A percentile compares a stretch with the other conserved stretches of the same genome.
phyloP scores from a whole-genome alignment of 2,888 invertebrate species.

The Creontiades dilutus region DNA sequence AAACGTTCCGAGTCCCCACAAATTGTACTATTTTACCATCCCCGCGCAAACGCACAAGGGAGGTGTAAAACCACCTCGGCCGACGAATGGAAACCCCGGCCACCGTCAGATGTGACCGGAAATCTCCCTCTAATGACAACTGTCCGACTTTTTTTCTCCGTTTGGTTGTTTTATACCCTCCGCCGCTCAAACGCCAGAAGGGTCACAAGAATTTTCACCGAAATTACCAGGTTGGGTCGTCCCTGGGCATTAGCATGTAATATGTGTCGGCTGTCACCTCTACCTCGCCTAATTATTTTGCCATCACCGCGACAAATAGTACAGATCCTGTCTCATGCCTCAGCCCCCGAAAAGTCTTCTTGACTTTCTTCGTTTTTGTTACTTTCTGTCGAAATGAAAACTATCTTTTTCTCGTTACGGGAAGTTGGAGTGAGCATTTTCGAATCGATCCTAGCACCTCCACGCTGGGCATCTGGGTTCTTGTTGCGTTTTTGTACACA shows the following conservation, averaged over 20 bases:
- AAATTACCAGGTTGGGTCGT: constrained; percentile 44
- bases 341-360: constrained; percentile 38
- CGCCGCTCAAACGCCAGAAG: constrained; percentile 25
- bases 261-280: constrained; percentile 66
- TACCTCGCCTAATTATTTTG: constrained; percentile 67
- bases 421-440: too few species aligned
- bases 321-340: constrained; percentile 63
- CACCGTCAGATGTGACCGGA: constrained; percentile 64
- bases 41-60: neutral
- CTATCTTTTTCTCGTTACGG: constrained; percentile 21
- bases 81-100: constrained; percentile 8
- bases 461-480: too few species aligned
- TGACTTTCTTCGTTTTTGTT: constrained; percentile 24
- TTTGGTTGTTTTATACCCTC: neutral
- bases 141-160: constrained; percentile 1
- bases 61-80: constrained; percentile 13
- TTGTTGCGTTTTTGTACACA: too few species aligned
- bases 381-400: neutral
- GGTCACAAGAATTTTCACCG: constrained; percentile 46
- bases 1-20: constrained; percentile 12
- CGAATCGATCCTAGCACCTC: too few species aligned
- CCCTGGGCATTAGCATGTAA: constrained; percentile 60
- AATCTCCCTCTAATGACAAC: constrained; percentile 46
- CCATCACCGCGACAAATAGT: constrained; percentile 71
- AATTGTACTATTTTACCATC: constrained; percentile 44